Percentiles rank a stretch among this genome's conserved stretches.
These are phyloP conservation scores for Anarrhichthys ocellatus DNA, from an alignment of 2,113 vertebrate genomes.

Conservation along the genomic window DNA sequence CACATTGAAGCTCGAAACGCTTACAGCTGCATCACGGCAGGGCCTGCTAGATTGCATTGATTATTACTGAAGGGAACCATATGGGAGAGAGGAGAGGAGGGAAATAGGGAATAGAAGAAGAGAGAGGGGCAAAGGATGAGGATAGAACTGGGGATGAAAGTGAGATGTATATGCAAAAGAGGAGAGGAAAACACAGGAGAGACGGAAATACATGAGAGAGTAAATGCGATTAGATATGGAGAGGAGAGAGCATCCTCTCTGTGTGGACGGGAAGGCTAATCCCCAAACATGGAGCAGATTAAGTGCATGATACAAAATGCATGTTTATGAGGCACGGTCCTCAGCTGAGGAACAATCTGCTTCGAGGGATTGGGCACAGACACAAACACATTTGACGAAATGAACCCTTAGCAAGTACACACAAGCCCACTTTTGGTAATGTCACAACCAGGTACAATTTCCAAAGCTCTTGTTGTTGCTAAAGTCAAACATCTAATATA, in stretches of 20 bases:
- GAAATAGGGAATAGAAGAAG: not conserved
- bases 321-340: slow-evolving; percentile 41
- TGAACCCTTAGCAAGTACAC: slow-evolving; percentile 1
- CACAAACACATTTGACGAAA: slow-evolving; percentile 9
- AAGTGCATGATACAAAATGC: slow-evolving; percentile 63
- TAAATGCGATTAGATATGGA: not conserved
- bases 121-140: not conserved
- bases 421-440: not conserved
- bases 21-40: slow-evolving; percentile 24
- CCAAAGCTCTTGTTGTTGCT: not conserved
- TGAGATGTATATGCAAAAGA: slow-evolving; percentile 20
- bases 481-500: not conserved
- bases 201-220: not conserved
- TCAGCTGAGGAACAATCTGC: slow-evolving; percentile 41
- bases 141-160: slow-evolving; percentile 27
- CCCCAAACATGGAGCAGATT: slow-evolving; percentile 65
- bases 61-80: slow-evolving; percentile 35
- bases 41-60: slow-evolving; percentile 34
- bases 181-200: not conserved
- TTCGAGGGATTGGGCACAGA: slow-evolving; percentile 48
- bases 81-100: slow-evolving; percentile 4
- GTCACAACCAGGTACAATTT: not conserved
- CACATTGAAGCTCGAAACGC: slow-evolving; percentile 20
- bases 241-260: slow-evolving; percentile 31
- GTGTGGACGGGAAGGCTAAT: slow-evolving; percentile 58